These are phyloP conservation scores for Piprites chloris DNA, from an alignment of 2,113 vertebrate species.

Conservation along the genomic window DNA sequence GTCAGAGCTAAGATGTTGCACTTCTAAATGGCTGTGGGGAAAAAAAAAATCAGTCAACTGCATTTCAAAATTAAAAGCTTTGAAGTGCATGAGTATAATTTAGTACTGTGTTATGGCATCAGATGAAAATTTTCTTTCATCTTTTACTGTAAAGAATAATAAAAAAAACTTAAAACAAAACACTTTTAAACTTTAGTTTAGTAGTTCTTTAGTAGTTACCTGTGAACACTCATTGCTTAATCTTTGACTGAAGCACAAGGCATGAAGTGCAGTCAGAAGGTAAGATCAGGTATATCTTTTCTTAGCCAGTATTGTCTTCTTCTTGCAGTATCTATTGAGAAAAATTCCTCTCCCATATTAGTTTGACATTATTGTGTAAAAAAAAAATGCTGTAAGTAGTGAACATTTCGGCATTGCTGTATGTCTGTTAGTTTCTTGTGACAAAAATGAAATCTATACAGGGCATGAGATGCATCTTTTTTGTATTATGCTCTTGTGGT, in stretches of 20 bases:
- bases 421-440: rapidly evolving
- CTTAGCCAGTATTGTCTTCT: neutral
- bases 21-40: neutral
- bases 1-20: neutral
- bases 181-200: neutral
- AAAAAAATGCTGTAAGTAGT: neutral
- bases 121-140: neutral
- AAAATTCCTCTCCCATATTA: neutral
- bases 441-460: neutral
- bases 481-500: neutral
- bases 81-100: neutral
- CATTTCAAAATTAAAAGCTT: neutral
- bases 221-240: neutral
- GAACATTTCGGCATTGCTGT: neutral
- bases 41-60: constrained; percentile 5
- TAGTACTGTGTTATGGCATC: neutral
- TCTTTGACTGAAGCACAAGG: neutral
- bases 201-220: neutral
- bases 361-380: neutral
- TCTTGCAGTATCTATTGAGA: neutral
- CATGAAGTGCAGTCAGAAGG: neutral
- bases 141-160: neutral
- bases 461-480: neutral
- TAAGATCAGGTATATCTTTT: neutral
- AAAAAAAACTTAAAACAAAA: neutral